phyloP scores from a whole-genome alignment of 2,888 invertebrate species.

The Noctuana brunneofusca region DNA sequence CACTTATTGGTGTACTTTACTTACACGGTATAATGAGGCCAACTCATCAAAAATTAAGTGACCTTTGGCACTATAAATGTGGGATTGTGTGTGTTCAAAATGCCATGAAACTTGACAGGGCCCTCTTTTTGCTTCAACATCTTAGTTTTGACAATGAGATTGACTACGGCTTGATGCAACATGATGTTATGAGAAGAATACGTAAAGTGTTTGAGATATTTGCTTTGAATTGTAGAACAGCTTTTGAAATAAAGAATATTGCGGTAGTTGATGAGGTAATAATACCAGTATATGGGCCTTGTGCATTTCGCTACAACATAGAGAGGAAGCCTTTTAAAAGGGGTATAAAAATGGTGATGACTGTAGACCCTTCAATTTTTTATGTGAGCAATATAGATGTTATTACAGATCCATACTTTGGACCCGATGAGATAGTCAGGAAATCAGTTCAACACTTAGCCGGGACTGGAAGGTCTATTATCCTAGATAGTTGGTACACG shows the following conservation, averaged over 20 bases:
- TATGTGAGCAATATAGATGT: constrained; percentile 73
- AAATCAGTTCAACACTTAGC: constrained; percentile 67
- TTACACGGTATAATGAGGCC: constrained; percentile 72
- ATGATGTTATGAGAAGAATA: constrained; percentile 69
- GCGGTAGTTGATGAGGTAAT: constrained; percentile 73
- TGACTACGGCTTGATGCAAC: constrained; percentile 55
- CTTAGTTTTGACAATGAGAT: constrained; percentile 62
- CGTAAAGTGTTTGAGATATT: constrained; percentile 75
- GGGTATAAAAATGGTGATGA: constrained; percentile 69
- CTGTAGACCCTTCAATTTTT: constrained; percentile 70
- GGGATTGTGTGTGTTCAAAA: constrained; percentile 61
- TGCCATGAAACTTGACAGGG: constrained; percentile 66
- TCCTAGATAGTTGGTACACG: constrained; percentile 72
- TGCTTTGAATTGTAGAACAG: constrained; percentile 69
- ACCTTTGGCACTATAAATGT: constrained; percentile 67
- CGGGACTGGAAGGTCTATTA: constrained; percentile 59
- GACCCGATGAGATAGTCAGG: constrained; percentile 59
- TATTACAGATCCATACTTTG: constrained; percentile 65
- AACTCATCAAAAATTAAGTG: constrained; percentile 62
- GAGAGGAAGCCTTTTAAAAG: constrained; percentile 61
- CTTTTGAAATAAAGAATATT: constrained; percentile 57
- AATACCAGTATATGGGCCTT: constrained; percentile 70
- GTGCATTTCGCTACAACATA: constrained; percentile 71
- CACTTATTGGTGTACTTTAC: constrained; percentile 71
- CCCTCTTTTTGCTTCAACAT: constrained; percentile 66